A percentile compares a stretch with the other conserved stretches of the same genome.
These are phyloP conservation scores for Rhagium mordax DNA, from an alignment of 2,888 invertebrate genomes.

Conservation along the genomic window DNA sequence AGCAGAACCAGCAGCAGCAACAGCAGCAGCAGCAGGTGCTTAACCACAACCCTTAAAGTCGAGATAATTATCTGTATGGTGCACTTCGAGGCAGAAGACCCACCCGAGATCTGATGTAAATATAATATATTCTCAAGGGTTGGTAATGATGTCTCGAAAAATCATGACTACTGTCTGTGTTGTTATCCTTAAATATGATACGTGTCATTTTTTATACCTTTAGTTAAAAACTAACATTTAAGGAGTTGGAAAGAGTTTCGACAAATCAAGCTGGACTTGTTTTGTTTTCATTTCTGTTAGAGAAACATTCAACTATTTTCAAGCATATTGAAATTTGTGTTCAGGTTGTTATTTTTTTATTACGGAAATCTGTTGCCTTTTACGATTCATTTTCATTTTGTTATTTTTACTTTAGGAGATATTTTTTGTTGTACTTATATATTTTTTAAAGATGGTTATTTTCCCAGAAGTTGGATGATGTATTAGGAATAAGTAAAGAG, in stretches of 20 bases:
- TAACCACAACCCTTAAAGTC: conserved; percentile 77
- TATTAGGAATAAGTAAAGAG: conserved; percentile 24
- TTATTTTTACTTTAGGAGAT: conserved; percentile 51
- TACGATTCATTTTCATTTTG: conserved; percentile 52
- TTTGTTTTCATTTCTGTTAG: conserved; percentile 46
- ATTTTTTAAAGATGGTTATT: conserved; percentile 55
- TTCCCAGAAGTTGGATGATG: conserved; percentile 17
- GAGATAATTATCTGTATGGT: conserved; percentile 2
- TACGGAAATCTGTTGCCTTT: conserved; percentile 46
- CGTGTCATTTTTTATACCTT: conserved; percentile 62
- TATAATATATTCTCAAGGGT: conserved; percentile 53
- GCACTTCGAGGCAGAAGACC: conserved; percentile 4
- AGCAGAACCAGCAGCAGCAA: conserved; percentile 72
- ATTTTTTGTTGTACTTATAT: conserved; percentile 63
- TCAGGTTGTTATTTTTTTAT: conserved; percentile 54
- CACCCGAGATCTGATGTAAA: conserved; percentile 59
- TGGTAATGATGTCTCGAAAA: conserved; percentile 51
- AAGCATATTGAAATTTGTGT: conserved; percentile 46
- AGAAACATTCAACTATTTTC: conserved; percentile 27
- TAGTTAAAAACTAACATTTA: conserved; percentile 50
- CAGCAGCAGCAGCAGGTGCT: conserved; percentile 73
- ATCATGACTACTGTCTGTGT: conserved; percentile 63
- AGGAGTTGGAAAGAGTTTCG: conserved; percentile 55
- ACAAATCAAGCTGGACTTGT: conserved; percentile 64
- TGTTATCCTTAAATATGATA: conserved; percentile 60